phyloP scores from a whole-genome alignment of 2,888 invertebrate genomes.

The Corbicula japonica region DNA sequence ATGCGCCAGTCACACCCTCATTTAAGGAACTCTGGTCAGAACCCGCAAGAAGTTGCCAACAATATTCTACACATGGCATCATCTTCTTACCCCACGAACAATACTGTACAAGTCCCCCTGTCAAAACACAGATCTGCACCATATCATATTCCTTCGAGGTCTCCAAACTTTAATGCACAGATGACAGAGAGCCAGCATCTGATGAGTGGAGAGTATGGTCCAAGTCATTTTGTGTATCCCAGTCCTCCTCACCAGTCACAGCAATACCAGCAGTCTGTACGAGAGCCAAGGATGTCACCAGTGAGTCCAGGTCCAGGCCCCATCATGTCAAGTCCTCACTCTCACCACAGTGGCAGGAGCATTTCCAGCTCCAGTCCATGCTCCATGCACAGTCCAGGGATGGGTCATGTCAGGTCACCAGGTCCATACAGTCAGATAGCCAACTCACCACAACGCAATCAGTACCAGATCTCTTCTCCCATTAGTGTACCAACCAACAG shows the following conservation, averaged over 20 bases:
- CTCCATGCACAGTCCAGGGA: conserved; percentile 80
- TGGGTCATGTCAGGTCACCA: conserved; percentile 69
- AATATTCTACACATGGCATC: conserved; percentile 85
- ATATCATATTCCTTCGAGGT: conserved; percentile 79
- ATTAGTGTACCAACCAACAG: conserved; percentile 58
- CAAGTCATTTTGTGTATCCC: conserved; percentile 31
- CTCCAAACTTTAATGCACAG: conserved; percentile 70
- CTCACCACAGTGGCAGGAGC: conserved; percentile 81
- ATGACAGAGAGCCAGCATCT: conserved; percentile 35
- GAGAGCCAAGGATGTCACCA: conserved; percentile 73
- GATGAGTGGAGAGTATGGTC: conserved; percentile 30
- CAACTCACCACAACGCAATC: conserved; percentile 65
- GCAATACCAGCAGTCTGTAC: conserved; percentile 41
- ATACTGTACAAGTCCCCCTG: conserved; percentile 82
- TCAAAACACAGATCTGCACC: conserved; percentile 77
- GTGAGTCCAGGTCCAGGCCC: conserved; percentile 75
- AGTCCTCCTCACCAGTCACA: conserved; percentile 57
- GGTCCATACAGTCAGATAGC: conserved; percentile 57
- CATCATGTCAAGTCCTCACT: conserved; percentile 77
- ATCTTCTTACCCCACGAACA: conserved; percentile 76
- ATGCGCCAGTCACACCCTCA: conserved; percentile 61
- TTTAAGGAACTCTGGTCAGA: conserved; percentile 68
- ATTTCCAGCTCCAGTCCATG: conserved; percentile 80
- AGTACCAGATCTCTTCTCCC: conserved; percentile 48
- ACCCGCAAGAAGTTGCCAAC: conserved; percentile 84